Base-by-base conservation (phyloP, 2,888 invertebrate genomes). In the Epirrhoe tristata region DNA sequence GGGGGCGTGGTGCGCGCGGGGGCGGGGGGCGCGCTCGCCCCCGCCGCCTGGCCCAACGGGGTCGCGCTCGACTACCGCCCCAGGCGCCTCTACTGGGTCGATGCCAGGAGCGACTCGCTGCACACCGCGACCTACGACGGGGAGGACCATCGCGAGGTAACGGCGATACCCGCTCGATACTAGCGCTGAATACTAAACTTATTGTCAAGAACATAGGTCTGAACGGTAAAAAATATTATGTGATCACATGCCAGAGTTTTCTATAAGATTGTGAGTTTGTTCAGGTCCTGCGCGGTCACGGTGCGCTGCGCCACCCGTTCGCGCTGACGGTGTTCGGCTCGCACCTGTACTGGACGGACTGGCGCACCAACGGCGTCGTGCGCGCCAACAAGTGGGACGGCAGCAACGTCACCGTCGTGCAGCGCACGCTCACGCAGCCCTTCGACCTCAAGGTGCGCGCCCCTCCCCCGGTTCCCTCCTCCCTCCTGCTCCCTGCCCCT, bases 311-410 rank as follows among this genome's bases (percentile, higher is more conserved):
- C 56, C 98, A 98, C 94, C 98, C 98, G 0, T 98, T 98, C 93
- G 97, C 98, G 55, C 96, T 98, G 72, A 95, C 97, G 0, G 94
- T 98, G 66, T 98, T 96, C 91, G 98, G 97, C 83, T 96, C 96
- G 81, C 96, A 96, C 87, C 96, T 98, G 10, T 98, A 97, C 91
- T 98, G 98, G 98, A 98, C 98, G 0, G 98, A 98, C 91, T 98
- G 98, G 98, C 94, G 97, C 72, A 96, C 96, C 63, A 97, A 97
- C 85, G 96, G 97, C 70, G 97, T 98, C 3, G 96, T 97, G 76
- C 94, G 97, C 80, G 98, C 98, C 36, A 97, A 97, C 91, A 98
- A 98, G 90, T 98, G 97, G 96, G 96, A 96, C 86, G 85, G 96
- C 67, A 95, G 95, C 24, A 96, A 97, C 84, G 96, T 97, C 2